These are phyloP conservation scores for Nestor notabilis DNA, from an alignment of 2,113 vertebrate genomes.

Conservation along the genomic window DNA sequence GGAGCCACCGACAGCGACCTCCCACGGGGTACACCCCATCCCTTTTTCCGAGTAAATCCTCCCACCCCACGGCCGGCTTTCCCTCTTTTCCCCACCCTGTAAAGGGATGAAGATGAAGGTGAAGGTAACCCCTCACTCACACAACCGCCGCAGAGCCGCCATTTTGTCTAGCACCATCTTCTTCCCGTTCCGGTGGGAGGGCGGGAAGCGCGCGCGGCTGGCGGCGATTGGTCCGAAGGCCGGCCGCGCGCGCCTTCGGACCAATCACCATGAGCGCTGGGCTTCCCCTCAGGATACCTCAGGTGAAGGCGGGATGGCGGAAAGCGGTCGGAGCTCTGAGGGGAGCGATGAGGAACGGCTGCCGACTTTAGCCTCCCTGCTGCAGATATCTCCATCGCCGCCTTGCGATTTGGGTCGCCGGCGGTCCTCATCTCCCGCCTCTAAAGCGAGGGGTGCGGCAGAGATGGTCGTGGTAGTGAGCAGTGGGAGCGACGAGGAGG, in stretches of 20 bases:
- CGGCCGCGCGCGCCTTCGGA: too few species aligned
- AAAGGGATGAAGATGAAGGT: fast-evolving
- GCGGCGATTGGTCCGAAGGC: background rate
- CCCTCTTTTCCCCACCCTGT: background rate
- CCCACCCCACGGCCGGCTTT: background rate
- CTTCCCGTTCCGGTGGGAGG: background rate
- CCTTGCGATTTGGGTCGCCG: background rate
- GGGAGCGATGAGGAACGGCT: conserved; percentile 76
- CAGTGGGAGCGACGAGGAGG: conserved; percentile 76
- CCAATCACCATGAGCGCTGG: background rate
- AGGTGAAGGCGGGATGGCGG: background rate
- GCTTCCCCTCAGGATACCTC: background rate
- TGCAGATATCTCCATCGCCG: background rate
- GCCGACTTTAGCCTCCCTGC: conserved; percentile 69
- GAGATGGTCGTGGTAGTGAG: conserved; percentile 59
- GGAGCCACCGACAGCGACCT: too few species aligned
- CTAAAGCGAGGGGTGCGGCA: background rate
- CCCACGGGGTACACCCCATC: background rate
- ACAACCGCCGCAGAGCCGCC: background rate
- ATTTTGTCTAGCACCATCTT: background rate
- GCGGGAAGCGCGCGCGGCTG: too few species aligned
- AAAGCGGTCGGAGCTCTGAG: fast-evolving
- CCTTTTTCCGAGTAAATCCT: background rate
- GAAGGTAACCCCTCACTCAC: background rate
- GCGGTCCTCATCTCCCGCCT: background rate